A percentile compares a stretch with the other conserved stretches of the same genome.
phyloP scores from a whole-genome alignment of 2,113 vertebrate species.

The Grammomys dolichurus region DNA sequence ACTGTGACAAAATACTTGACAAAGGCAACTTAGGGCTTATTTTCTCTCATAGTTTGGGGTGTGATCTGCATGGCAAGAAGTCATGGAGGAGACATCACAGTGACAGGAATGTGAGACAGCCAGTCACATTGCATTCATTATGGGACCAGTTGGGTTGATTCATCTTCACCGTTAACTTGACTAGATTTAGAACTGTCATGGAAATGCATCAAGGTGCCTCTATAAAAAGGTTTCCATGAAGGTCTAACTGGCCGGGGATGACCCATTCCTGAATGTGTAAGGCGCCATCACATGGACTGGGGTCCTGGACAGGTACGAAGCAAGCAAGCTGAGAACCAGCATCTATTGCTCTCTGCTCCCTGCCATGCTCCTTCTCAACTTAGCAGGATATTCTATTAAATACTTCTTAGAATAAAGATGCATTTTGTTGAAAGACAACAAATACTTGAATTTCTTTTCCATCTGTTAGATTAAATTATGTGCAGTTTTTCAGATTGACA shows the following conservation, averaged over 20 bases:
- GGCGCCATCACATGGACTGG: too few species aligned
- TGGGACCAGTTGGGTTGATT: too few species aligned
- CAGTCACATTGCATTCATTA: neutral
- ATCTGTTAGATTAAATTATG: conserved; percentile 52
- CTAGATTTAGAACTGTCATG: too few species aligned
- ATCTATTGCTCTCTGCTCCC: neutral
- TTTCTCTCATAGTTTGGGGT: neutral
- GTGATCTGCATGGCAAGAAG: neutral
- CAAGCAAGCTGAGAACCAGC: too few species aligned
- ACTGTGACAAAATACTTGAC: neutral
- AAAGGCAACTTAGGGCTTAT: neutral
- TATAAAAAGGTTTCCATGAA: too few species aligned
- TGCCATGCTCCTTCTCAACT: neutral
- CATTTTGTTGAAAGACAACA: conserved; percentile 42
- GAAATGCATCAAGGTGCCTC: too few species aligned
- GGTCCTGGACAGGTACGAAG: too few species aligned
- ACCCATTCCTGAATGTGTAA: too few species aligned
- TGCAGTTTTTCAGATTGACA: neutral
- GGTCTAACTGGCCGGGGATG: too few species aligned
- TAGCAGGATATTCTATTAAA: conserved; percentile 44
- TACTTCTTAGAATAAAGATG: conserved; percentile 6
- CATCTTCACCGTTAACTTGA: too few species aligned
- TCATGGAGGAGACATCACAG: neutral
- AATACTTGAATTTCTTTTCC: conserved; percentile 41
- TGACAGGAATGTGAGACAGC: neutral